Evolutionary conservation across 2,888 invertebrate genomes (phyloP), one percentile per base, ranked within the genome.

Genomic region (Acleris cristana): DNA sequence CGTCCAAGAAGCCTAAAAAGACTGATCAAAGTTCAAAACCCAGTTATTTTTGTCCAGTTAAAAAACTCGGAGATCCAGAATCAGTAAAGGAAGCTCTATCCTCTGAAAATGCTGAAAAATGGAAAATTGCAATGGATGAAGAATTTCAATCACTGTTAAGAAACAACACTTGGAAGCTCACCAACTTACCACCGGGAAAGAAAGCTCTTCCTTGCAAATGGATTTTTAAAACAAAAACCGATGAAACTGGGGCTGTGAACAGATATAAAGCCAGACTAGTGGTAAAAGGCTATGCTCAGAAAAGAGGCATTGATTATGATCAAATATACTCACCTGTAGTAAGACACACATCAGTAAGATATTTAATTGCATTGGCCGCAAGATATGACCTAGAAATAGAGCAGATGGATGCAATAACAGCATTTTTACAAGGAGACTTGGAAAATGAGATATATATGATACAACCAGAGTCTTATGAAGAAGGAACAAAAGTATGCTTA

Each of bases 351-450:
- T 44, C 40, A 2, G n/a, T 51, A 1, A 8, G 51, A n/a, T 58
- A 58, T 21, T 53, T 68, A 18, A 54, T 72, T 59, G 67, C 71
- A 19, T 18, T 69, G n/a, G 72, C 69, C 40, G 72, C 65, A 1
- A 59, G 58, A 40, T 48, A 60, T 30, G 49, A 53, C 10, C 10
- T 72, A n/a, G 30, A 70, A 3, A 69, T 74, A 1, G 19, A 69
- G 23, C 72, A 74, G 16, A 70, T 73, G 70, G 73, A 75, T 69
- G 72, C 75, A 21, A 56, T 74, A 10, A 57, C 65, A 14, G 72
- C 73, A 0, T 75, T 75, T 56, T 53, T 73, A 3, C 73, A 73
- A 60, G 74, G 72, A 19, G 64, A 72, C 6, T 69, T 75, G 8
- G 74, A 74, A 12, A 16, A 71, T 73, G 0, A 74, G 71, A 18